These are phyloP conservation scores for Meriones unguiculatus DNA, from an alignment of 2,113 vertebrate genomes.

Conservation along the genomic window DNA sequence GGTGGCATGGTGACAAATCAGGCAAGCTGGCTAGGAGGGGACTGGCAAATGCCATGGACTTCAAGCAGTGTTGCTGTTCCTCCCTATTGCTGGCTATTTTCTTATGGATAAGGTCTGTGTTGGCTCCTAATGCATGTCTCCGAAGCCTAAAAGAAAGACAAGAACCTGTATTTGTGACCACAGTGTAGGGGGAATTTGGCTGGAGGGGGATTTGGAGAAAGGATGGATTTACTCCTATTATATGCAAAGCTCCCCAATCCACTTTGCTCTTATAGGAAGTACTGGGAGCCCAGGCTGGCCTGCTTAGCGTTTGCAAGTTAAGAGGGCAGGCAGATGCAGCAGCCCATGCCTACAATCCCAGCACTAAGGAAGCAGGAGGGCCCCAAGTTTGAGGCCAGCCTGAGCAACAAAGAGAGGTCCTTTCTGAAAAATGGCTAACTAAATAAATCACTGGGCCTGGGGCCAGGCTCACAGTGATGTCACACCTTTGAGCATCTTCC, in stretches of 20 bases:
- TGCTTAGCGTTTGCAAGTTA: neutral
- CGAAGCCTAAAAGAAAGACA: neutral
- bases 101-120: neutral
- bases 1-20: slow-evolving; percentile 16
- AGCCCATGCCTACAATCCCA: neutral
- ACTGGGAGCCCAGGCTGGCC: neutral
- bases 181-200: neutral
- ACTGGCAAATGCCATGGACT: neutral
- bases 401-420: neutral
- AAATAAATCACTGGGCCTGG: neutral
- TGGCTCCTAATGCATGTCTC: neutral
- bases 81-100: neutral
- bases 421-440: too few species aligned
- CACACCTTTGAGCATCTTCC: neutral
- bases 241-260: neutral
- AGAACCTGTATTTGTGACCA: neutral
- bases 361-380: neutral
- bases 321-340: neutral
- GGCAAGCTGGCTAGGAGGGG: neutral
- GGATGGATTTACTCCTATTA: neutral
- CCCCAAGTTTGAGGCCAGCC: neutral
- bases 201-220: neutral
- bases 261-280: neutral
- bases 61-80: neutral
- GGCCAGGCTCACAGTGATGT: neutral